Conservation (phyloP, 2,113 vertebrate genomes). For the Hippocampus barbouri region DNA sequence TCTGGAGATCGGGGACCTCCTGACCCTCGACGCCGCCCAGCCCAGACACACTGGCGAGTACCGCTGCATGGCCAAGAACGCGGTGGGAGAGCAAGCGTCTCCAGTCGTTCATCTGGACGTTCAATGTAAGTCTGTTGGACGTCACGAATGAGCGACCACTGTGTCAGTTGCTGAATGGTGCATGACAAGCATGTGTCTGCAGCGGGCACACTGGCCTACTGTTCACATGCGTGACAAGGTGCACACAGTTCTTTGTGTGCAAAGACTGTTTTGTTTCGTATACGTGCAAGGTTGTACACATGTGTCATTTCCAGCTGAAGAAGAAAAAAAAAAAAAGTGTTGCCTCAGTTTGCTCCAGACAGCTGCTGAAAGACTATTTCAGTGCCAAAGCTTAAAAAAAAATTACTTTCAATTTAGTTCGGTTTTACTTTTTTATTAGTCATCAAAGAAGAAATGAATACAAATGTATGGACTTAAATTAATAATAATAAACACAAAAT, state of each 20-base stretch:
- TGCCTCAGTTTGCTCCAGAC: too few species aligned
- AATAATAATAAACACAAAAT: too few species aligned
- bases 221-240: constrained; percentile 35
- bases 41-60: constrained; percentile 40
- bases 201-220: constrained; percentile 40
- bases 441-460: too few species aligned
- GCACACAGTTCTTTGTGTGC: too few species aligned
- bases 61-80: constrained; percentile 49
- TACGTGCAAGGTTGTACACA: too few species aligned
- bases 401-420: too few species aligned
- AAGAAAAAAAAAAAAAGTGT: too few species aligned
- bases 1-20: constrained; percentile 1
- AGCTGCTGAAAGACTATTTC: too few species aligned
- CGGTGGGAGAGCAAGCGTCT: constrained; percentile 39
- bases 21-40: constrained; percentile 18
- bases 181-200: constrained; percentile 36
- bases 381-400: too few species aligned
- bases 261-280: constrained; percentile 28
- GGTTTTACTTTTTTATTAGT: too few species aligned
- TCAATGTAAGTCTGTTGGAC: constrained; percentile 50
- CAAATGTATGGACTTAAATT: too few species aligned
- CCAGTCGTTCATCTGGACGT: constrained; percentile 43
- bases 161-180: constrained; percentile 24
- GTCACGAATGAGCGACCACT: constrained; percentile 22
- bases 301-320: too few species aligned